phyloP scores from a whole-genome alignment of 2,797 vertebrate species.

The Danio jaintianensis region DNA sequence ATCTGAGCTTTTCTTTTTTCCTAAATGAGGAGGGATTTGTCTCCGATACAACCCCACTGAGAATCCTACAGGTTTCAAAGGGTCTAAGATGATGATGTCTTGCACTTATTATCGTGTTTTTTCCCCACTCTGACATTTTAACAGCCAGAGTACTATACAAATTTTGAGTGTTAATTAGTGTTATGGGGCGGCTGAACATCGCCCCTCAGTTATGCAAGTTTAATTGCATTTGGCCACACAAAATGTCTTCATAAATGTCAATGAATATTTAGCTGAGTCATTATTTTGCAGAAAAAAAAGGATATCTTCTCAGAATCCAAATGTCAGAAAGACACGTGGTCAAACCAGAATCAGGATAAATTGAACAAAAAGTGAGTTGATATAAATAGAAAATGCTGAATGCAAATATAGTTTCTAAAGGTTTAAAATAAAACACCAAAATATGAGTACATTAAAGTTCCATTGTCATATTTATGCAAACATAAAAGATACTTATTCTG shows the following conservation, averaged over 20 bases:
- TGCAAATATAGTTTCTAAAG: too few species aligned
- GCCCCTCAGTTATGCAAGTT: slow-evolving; percentile 18
- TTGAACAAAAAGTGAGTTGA: too few species aligned
- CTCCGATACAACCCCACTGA: slow-evolving; percentile 14
- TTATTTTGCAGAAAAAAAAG: slow-evolving; percentile 20
- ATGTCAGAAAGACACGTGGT: slow-evolving; percentile 34
- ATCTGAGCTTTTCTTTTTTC: not conserved
- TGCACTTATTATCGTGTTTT: slow-evolving; percentile 28
- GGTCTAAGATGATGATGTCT: slow-evolving; percentile 40
- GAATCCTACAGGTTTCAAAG: slow-evolving; percentile 40
- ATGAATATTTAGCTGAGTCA: slow-evolving; percentile 25
- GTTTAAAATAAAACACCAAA: too few species aligned
- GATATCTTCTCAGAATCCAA: slow-evolving; percentile 15
- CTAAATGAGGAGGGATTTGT: slow-evolving; percentile 27
- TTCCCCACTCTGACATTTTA: slow-evolving; percentile 64
- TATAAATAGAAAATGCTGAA: too few species aligned
- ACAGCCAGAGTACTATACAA: slow-evolving; percentile 69
- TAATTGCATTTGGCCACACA: slow-evolving; percentile 43
- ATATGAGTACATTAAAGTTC: too few species aligned
- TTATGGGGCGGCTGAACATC: slow-evolving; percentile 26
- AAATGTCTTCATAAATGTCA: slow-evolving; percentile 49
- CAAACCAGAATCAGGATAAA: not conserved
- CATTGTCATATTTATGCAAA: too few species aligned
- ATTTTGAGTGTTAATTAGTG: slow-evolving; percentile 52
- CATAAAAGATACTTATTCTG: too few species aligned